Evolutionary conservation across 2,113 vertebrate species (phyloP), one percentile per base, ranked within the genome.

Genomic region (Prochilodus magdalenae): DNA sequence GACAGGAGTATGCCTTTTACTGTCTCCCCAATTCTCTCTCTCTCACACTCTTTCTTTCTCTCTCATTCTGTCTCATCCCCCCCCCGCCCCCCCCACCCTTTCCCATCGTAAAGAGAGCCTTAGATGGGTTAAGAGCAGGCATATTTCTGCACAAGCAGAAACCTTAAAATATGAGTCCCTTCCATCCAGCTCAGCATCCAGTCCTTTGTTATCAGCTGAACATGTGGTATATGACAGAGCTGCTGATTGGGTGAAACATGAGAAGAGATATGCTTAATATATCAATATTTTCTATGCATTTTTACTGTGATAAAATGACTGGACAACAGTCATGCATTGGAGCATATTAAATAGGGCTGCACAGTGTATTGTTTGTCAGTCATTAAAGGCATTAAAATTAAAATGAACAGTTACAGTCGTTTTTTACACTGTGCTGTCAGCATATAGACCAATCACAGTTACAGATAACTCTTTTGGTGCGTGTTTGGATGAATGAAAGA

Each of bases 41-140:
- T 83, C 75, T 51, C 22, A 26, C 10, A 27, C 18, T 10, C 55
- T 73, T 8, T 24, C 26, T 80, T 20, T 24, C 57, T 66, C 59
- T 62, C 26, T 65, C 44, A 26, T 24, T 18, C 49, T 74, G 16
- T 10, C 22, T 26, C n/a, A 59, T 57, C 51, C 29, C 63, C 24
- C 22, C 33, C 0, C 1, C 7, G n/a, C 51, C 29, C 63, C 24
- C 22, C 33, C 0, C 1, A n/a, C n/a, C n/a, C n/a, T n/a, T n/a
- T n/a, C n/a, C n/a, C n/a, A n/a, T n/a, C 7, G 15, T 79, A 44
- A 11, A 71, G 26, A 73, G 59, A 44, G 70, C 71, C 57, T 67
- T 55, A 75, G 30, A 36, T 4, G 29, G 24, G 60, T 59, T 53
- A 81, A 80, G 65, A 60, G 20, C 59, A 24, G 49, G n/a, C 63